These are phyloP conservation scores for Lontra canadensis DNA, from an alignment of 2,113 vertebrate genomes.

Conservation along the genomic window DNA sequence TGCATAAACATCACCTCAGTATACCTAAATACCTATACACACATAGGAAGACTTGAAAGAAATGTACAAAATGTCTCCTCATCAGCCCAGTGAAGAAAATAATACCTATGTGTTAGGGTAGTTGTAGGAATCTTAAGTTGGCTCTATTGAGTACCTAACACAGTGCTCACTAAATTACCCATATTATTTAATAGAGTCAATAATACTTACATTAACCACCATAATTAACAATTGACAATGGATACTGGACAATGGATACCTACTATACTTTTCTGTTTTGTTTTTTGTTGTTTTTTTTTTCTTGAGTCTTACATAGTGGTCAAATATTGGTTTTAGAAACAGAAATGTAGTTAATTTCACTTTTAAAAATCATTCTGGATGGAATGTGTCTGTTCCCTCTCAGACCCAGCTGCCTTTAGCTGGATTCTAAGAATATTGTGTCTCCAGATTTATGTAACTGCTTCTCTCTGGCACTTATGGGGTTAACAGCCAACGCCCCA, in stretches of 20 bases:
- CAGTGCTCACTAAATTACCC: background rate
- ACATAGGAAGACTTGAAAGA: background rate
- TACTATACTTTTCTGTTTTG: background rate
- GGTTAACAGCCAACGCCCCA: constrained; percentile 72
- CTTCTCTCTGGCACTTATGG: background rate
- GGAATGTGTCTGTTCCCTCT: accelerated
- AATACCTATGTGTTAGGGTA: background rate
- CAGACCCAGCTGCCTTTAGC: accelerated
- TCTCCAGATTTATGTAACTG: background rate
- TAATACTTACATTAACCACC: background rate
- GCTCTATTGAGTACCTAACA: accelerated
- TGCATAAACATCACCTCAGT: background rate
- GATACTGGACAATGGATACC: too few species aligned
- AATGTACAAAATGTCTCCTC: background rate
- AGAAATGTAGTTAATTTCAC: background rate
- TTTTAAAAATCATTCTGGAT: background rate
- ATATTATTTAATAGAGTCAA: background rate
- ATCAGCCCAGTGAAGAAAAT: background rate
- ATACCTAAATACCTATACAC: background rate
- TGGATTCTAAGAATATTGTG: background rate
- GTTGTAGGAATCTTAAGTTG: background rate
- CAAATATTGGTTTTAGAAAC: background rate
- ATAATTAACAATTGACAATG: background rate
- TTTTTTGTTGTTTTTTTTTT: background rate
- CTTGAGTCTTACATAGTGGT: background rate